Evolutionary conservation across 2,888 invertebrate genomes (phyloP), one percentile per base, ranked within the genome.

Genomic region (Dione juno): DNA sequence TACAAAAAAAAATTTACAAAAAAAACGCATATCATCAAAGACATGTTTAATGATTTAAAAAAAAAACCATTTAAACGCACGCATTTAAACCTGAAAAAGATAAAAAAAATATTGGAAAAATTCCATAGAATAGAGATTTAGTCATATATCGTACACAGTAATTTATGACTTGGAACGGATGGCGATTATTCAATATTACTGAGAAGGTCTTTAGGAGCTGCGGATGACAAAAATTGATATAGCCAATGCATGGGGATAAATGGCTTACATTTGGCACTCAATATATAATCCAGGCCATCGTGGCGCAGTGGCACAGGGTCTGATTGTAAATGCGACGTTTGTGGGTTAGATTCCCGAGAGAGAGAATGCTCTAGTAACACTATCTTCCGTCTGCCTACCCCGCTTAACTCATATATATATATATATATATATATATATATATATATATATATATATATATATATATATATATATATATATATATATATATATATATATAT

Each of bases 211-310:
- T 81, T 78, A 77, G 77, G 75, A 75, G 70, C 70, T 80, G 77
- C 50, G 40, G 72, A 59, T 74, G 82, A 81, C 82, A 79, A 76
- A 76, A 78, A 80, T 82, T 82, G 81, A 82, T 81, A 78, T 77
- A 76, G 72, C 75, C 70, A 76, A 71, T 70, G 65, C 40, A 59
- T 50, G 64, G 40, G 66, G 50, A 71, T 66, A 59, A 64, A 75
- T 72, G 52, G 28, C 41, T 65, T 41, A 19, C 64, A 71, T 71
- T 64, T 61, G 68, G 43, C 54, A 66, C 43, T 13, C 28, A 28
- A 19, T 45, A 48, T 43, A 57, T 53, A 54, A 57, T 63, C 63
- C 48, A 16, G 52, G 6, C 21, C 52, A 3, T 21, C 52, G 10
- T 19, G 13, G 21, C 1, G 13, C 52, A 52, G 52, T 21, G 52